A percentile compares a stretch with the other conserved stretches of the same genome.
Evolutionary conservation across 2,888 invertebrate genomes (phyloP).

Genomic region (Glaucopsyche alexis): DNA sequence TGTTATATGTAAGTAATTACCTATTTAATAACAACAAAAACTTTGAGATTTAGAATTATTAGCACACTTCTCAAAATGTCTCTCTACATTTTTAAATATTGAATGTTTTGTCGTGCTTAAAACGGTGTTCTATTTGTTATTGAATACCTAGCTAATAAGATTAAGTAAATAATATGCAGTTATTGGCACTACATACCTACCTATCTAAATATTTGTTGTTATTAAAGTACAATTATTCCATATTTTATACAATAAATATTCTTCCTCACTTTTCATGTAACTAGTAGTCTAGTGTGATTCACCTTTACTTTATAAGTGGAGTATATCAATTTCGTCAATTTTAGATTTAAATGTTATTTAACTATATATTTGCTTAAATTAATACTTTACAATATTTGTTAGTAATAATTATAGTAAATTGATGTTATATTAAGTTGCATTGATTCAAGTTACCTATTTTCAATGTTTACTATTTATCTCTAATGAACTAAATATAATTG

Average conservation of each 20-base stretch:
- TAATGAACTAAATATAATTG: conserved; percentile 11
- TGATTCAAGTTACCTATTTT: conserved; percentile 31
- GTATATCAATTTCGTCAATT: conserved; percentile 80
- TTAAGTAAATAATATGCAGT: conserved; percentile 76
- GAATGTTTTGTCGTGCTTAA: conserved; percentile 82
- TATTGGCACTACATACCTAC: conserved; percentile 75
- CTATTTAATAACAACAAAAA: conserved; percentile 56
- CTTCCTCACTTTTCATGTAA: conserved; percentile 46
- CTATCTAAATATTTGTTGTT: conserved; percentile 45
- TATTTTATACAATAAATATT: conserved; percentile 48
- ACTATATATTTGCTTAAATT: conserved; percentile 57
- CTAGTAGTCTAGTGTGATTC: conserved; percentile 56
- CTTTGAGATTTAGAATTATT: conserved; percentile 76
- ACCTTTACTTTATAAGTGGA: conserved; percentile 67
- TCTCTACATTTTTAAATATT: conserved; percentile 81
- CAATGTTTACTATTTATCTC: conserved; percentile 9
- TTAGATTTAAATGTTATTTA: conserved; percentile 72
- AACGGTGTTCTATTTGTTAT: conserved; percentile 82
- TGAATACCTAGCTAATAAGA: conserved; percentile 79
- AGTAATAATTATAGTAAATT: conserved; percentile 36
- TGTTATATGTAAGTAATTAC: conserved; percentile 38
- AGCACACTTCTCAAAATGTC: conserved; percentile 81
- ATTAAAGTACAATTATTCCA: conserved; percentile 38
- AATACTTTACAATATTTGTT: conserved; percentile 38
- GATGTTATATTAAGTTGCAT: conserved; percentile 38